Conservation (phyloP, 2,797 vertebrate species). For the Sebastes itinus region DNA sequence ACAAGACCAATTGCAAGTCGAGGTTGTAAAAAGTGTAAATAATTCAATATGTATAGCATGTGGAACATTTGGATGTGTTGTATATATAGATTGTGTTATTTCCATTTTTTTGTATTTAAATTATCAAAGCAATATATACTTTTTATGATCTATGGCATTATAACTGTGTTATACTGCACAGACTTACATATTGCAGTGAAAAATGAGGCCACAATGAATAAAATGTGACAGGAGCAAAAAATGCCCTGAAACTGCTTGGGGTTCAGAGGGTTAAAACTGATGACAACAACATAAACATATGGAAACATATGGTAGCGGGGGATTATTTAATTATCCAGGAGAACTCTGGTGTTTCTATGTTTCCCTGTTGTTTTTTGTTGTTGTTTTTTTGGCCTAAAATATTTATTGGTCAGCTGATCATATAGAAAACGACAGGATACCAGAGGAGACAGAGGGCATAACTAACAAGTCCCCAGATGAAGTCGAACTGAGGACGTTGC, state of each 20-base stretch:
- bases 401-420: not conserved
- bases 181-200: too few relatives aligned
- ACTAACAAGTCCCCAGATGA: not conserved
- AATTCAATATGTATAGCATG: not conserved
- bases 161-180: too few relatives aligned
- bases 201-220: not conserved
- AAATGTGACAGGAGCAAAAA: not conserved
- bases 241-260: not conserved
- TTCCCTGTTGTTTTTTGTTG: not conserved
- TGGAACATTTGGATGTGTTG: not conserved
- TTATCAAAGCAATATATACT: too few relatives aligned
- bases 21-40: not conserved
- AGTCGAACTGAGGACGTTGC: not conserved
- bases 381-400: not conserved
- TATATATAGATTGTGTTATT: too few relatives aligned
- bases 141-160: too few relatives aligned
- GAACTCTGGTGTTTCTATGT: not conserved
- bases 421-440: not conserved
- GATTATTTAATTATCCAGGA: not conserved
- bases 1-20: not conserved
- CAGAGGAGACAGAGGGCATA: not conserved
- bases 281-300: not conserved
- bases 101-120: too few relatives aligned
- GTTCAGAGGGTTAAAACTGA: not conserved
- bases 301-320: not conserved